phyloP scores from a whole-genome alignment of 2,113 vertebrate species.

The Tichodroma muraria region DNA sequence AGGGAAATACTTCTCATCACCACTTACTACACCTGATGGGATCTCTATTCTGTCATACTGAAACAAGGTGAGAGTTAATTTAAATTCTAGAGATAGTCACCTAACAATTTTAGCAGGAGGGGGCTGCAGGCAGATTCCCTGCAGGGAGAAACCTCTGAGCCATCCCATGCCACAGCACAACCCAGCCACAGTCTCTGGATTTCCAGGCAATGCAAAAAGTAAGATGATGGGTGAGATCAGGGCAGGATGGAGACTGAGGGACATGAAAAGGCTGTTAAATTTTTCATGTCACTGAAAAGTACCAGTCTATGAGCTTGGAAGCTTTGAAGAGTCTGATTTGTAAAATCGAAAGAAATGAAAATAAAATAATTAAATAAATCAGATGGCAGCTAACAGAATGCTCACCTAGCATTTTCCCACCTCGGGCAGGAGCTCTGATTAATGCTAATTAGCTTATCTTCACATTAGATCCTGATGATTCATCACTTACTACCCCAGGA shows the following conservation, averaged over 20 bases:
- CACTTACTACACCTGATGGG: not conserved
- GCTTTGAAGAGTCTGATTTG: not conserved
- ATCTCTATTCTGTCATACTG: not conserved
- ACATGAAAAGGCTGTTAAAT: not conserved
- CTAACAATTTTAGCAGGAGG: not conserved
- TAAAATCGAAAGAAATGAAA: conserved; percentile 27
- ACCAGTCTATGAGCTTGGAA: not conserved
- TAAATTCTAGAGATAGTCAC: not conserved
- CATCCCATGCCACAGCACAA: not conserved
- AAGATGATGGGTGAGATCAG: not conserved
- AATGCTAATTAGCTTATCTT: conserved; percentile 62
- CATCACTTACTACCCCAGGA: conserved; percentile 62
- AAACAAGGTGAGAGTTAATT: not conserved
- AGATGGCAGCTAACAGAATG: conserved; percentile 42
- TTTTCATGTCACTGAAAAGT: not conserved
- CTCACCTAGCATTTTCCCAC: conserved; percentile 59
- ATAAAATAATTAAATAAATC: conserved; percentile 31
- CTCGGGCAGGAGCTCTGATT: conserved; percentile 58
- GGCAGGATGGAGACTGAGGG: not conserved
- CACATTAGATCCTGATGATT: conserved; percentile 61
- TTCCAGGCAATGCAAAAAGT: not conserved
- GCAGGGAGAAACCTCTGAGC: not conserved
- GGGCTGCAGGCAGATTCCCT: not conserved
- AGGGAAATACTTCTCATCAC: too few relatives aligned
- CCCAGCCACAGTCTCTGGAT: not conserved